A percentile compares a stretch with the other conserved stretches of the same genome.
These are phyloP conservation scores for Enteromius trimaculatus DNA, from an alignment of 2,797 vertebrate genomes.

Conservation along the genomic window DNA sequence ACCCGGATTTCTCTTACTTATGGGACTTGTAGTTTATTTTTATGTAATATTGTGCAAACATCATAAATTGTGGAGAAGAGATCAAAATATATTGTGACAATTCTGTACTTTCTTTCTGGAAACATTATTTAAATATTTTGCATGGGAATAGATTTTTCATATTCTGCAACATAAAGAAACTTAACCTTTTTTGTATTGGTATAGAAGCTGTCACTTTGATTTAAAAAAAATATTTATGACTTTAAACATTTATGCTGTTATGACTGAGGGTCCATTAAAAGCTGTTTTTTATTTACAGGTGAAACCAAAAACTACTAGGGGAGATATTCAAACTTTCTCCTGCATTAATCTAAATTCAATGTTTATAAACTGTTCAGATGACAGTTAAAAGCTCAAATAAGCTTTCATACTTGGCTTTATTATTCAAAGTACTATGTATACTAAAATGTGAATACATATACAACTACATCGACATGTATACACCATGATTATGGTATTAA, in stretches of 20 bases:
- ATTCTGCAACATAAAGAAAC: not conserved
- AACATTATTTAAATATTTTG: not conserved
- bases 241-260: not conserved
- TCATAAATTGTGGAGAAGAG: not conserved
- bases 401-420: not conserved
- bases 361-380: not conserved
- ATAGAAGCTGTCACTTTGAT: not conserved
- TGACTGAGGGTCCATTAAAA: not conserved
- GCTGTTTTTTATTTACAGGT: not conserved
- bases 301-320: not conserved
- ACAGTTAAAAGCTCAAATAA: not conserved
- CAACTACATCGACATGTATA: not conserved
- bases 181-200: not conserved
- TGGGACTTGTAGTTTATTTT: slow-evolving; percentile 46
- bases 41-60: not conserved
- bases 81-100: not conserved
- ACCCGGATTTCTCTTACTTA: slow-evolving; percentile 27
- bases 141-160: not conserved
- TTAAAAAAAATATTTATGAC: not conserved
- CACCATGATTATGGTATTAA: not conserved
- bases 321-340: not conserved
- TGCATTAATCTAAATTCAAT: not conserved
- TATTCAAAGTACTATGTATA: not conserved
- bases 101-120: not conserved
- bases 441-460: too few relatives aligned